A percentile compares a stretch with the other conserved stretches of the same genome.
phyloP scores from a whole-genome alignment of 2,797 vertebrate genomes.

The Threskiornis aethiopicus region DNA sequence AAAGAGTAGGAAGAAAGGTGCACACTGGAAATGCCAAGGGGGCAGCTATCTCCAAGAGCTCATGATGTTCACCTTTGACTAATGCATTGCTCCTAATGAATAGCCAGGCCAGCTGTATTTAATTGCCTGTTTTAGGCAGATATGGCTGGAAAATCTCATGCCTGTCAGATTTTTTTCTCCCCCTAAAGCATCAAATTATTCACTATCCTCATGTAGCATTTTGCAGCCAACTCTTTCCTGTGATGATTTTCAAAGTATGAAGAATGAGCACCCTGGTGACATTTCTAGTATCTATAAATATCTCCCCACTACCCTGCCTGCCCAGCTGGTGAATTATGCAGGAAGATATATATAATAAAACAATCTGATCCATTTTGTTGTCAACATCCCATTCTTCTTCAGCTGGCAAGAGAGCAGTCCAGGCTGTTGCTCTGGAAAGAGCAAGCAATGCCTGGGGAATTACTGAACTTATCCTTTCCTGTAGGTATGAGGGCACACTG shows the following conservation, averaged over 20 bases:
- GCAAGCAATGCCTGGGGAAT: background rate
- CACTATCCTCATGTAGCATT: background rate
- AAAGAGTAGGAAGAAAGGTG: background rate
- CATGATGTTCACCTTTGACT: background rate
- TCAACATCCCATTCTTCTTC: slow-evolving; percentile 34
- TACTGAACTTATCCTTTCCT: background rate
- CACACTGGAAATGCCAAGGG: background rate
- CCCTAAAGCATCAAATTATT: slow-evolving; percentile 21
- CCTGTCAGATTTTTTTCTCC: background rate
- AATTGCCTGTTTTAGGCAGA: slow-evolving; percentile 1
- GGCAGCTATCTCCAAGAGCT: background rate
- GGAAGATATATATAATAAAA: slow-evolving; percentile 55
- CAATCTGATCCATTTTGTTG: slow-evolving; percentile 17
- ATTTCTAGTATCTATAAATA: slow-evolving; percentile 65
- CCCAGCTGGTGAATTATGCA: slow-evolving; percentile 54
- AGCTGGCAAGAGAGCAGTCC: background rate
- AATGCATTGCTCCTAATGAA: background rate
- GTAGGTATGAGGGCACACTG: background rate
- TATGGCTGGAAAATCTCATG: background rate
- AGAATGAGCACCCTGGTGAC: slow-evolving; percentile 42
- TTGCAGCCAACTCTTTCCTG: slow-evolving; percentile 15
- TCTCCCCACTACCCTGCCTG: slow-evolving; percentile 20
- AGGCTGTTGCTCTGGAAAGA: background rate
- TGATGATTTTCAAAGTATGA: slow-evolving; percentile 53
- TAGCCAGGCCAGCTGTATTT: background rate